A percentile compares a stretch with the other conserved stretches of the same genome.
These are phyloP conservation scores for Lordiphosa clarofinis DNA, from an alignment of 1,140 invertebrate species.

Conservation along the genomic window DNA sequence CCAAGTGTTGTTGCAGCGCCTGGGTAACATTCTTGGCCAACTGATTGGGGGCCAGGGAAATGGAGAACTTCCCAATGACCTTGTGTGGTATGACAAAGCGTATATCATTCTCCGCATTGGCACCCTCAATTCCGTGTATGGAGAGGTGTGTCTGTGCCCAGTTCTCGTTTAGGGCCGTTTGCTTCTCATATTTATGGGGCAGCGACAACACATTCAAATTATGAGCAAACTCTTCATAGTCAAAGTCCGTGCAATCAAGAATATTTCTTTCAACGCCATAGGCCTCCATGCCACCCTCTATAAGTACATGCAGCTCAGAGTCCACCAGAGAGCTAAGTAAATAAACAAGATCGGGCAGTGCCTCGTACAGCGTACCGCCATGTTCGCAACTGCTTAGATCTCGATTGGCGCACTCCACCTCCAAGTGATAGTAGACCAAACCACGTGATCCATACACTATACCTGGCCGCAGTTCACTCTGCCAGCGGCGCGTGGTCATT, in stretches of 20 bases:
- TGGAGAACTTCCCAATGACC: constrained; percentile 97
- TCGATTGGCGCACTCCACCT: constrained; percentile 91
- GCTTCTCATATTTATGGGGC: constrained; percentile 87
- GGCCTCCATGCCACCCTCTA: constrained; percentile 85
- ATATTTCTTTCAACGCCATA: constrained; percentile 58
- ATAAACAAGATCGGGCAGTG: constrained; percentile 91
- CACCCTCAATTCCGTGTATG: constrained; percentile 91
- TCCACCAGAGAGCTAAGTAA: constrained; percentile 88
- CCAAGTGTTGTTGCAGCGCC: constrained; percentile 86
- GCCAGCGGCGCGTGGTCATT: constrained; percentile 98
- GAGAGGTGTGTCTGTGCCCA: constrained; percentile 94
- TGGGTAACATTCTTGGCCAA: constrained; percentile 87
- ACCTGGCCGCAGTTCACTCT: constrained; percentile 95
- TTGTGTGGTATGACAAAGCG: constrained; percentile 97
- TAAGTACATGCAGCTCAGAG: constrained; percentile 90
- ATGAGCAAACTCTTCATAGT: constrained; percentile 39
- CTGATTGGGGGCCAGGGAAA: constrained; percentile 95
- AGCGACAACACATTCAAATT: constrained; percentile 86
- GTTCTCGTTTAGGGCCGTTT: constrained; percentile 88
- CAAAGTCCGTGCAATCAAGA: constrained; percentile 15
- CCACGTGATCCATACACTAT: constrained; percentile 97
- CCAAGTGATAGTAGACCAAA: constrained; percentile 93
- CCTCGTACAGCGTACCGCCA: constrained; percentile 91
- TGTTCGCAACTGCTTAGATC: constrained; percentile 97
- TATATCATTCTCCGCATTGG: constrained; percentile 92